A percentile compares a stretch with the other conserved stretches of the same genome.
These are phyloP conservation scores for Lucinisca nassula DNA, from an alignment of 2,888 invertebrate species.

Conservation along the genomic window DNA sequence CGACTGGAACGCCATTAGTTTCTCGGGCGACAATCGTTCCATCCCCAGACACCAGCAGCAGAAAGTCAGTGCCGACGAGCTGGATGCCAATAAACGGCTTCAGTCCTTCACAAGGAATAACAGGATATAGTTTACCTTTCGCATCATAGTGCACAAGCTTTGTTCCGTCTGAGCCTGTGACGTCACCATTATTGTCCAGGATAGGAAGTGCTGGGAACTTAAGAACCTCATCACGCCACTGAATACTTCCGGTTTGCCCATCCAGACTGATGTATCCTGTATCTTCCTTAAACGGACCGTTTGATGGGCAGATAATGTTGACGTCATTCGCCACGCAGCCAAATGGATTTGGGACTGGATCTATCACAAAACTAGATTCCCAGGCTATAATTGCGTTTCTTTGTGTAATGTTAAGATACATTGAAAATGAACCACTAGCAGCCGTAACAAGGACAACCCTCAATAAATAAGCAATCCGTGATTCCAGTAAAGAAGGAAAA, in stretches of 20 bases:
- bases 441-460: constrained; percentile 69
- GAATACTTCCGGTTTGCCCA: constrained; percentile 54
- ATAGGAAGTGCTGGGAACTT: constrained; percentile 71
- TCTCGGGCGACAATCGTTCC: constrained; percentile 29
- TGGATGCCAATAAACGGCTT: constrained; percentile 22
- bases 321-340: constrained; percentile 59
- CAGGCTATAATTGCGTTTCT: constrained; percentile 49
- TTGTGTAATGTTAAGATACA: constrained; percentile 49
- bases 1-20: constrained; percentile 40
- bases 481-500: background rate
- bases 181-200: constrained; percentile 74
- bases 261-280: constrained; percentile 73
- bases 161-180: constrained; percentile 74
- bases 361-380: constrained; percentile 23
- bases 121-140: constrained; percentile 61
- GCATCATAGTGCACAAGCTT: constrained; percentile 65
- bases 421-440: constrained; percentile 71
- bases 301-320: constrained; percentile 61
- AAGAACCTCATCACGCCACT: constrained; percentile 69
- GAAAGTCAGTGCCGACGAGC: constrained; percentile 22
- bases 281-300: constrained; percentile 25
- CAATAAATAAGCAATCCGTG: constrained; percentile 18
- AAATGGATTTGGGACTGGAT: constrained; percentile 39
- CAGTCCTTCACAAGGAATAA: constrained; percentile 44
- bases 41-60: constrained; percentile 21